These are phyloP conservation scores for Lithophane socia DNA, from an alignment of 2,888 invertebrate species.

Conservation along the genomic window DNA sequence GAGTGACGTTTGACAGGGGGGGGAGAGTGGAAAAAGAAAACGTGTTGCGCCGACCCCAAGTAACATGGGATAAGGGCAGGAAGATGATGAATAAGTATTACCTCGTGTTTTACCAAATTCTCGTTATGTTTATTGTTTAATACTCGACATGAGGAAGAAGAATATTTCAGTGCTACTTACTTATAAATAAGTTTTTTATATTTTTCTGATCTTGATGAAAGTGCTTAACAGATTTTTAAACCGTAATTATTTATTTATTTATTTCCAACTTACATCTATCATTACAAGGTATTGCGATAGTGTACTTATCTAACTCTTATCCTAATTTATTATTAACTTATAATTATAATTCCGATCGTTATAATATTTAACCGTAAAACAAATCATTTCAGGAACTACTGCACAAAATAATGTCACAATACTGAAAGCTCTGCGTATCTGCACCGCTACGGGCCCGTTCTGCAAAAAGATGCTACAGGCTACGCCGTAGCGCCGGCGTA, in stretches of 20 bases:
- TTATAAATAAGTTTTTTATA: background rate
- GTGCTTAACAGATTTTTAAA: background rate
- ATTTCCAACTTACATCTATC: no score
- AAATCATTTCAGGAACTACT: background rate
- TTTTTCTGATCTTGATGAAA: background rate
- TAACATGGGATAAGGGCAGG: no score
- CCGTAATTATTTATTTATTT: no score
- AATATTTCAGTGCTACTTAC: background rate
- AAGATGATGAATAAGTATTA: no score
- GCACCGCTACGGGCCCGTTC: constrained; percentile 31
- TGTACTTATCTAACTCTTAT: no score
- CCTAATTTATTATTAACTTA: no score
- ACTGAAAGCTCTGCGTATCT: constrained; percentile 38
- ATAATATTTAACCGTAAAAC: background rate
- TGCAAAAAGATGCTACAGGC: constrained; percentile 42
- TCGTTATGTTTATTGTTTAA: background rate
- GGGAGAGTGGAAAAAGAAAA: no score
- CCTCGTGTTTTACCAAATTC: background rate
- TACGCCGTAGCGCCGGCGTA: constrained; percentile 58
- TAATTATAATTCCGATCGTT: background rate
- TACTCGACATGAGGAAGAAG: background rate
- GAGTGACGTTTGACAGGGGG: no score
- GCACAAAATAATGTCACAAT: constrained; percentile 13
- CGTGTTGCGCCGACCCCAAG: no score
- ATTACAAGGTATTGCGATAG: no score